A percentile compares a stretch with the other conserved stretches of the same genome.
Conservation (phyloP, 1,140 invertebrate species). For the Solen grandis region DNA sequence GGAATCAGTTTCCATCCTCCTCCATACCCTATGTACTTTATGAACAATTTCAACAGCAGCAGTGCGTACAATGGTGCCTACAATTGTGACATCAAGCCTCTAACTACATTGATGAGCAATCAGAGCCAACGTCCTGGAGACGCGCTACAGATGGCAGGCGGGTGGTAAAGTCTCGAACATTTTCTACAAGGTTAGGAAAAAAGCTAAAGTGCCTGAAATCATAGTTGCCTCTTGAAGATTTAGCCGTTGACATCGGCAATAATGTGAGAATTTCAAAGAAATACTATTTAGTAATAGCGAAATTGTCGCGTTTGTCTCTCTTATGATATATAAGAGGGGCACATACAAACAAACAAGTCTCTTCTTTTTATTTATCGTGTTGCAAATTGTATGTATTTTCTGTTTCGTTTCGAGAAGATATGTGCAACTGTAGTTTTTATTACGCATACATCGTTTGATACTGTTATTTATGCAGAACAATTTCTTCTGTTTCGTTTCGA, state of each 20-base stretch:
- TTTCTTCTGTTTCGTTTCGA: background rate
- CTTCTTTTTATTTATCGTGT: background rate
- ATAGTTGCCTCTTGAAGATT: background rate
- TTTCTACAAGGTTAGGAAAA: background rate
- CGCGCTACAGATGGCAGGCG: too few relatives aligned
- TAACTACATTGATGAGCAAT: background rate
- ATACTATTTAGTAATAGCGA: background rate
- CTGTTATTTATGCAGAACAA: background rate
- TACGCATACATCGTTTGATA: background rate
- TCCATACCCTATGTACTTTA: slow-evolving; percentile 36
- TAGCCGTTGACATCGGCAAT: background rate
- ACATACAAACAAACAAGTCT: background rate
- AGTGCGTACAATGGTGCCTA: background rate
- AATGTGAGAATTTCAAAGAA: background rate
- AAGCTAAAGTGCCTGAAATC: background rate
- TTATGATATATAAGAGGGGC: background rate
- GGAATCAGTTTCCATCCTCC: slow-evolving; percentile 15
- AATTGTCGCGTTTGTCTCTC: background rate
- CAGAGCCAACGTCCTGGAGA: background rate
- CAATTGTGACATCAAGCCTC: slow-evolving; percentile 2
- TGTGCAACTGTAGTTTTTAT: background rate
- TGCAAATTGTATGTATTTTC: background rate
- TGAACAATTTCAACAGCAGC: slow-evolving; percentile 9
- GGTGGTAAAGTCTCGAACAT: background rate
- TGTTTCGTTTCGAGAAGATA: background rate